Conservation (phyloP, 1,140 invertebrate genomes). For the Ceratina australensis region DNA sequence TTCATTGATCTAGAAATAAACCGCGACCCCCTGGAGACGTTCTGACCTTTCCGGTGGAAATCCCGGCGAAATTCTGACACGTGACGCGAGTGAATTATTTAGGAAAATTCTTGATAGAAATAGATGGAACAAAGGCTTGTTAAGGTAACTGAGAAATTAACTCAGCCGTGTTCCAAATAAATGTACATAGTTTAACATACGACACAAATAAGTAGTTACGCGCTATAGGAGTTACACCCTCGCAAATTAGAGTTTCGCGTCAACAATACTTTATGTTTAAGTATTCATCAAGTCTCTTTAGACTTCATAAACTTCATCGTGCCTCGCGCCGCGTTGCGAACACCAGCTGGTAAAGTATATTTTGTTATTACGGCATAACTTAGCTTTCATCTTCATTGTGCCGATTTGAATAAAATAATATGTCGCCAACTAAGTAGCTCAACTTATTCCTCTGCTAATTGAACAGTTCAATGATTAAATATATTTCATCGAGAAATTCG, state of each 20-base stretch:
- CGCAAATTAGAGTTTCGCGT: neutral
- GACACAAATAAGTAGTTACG: neutral
- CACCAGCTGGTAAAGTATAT: neutral
- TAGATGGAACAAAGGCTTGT: neutral
- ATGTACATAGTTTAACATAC: conserved; percentile 1
- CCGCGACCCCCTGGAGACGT: neutral
- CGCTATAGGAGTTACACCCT: neutral
- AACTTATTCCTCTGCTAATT: too few species aligned
- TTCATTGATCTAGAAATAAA: neutral
- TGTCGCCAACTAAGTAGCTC: neutral
- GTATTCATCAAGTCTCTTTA: neutral
- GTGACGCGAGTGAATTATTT: too few species aligned
- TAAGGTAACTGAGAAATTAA: too few species aligned
- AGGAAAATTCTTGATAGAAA: neutral
- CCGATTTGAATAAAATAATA: neutral
- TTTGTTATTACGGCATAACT: neutral
- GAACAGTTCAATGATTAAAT: too few species aligned
- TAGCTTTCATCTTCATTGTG: neutral
- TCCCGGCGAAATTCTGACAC: neutral
- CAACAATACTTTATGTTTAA: neutral
- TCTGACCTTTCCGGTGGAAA: neutral
- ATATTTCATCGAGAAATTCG: too few species aligned
- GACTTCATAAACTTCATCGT: neutral
- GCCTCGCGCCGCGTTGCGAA: neutral
- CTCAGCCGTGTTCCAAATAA: too few species aligned